Conservation (phyloP, 23 tunicate species). For the Halocynthia roretzi region DNA sequence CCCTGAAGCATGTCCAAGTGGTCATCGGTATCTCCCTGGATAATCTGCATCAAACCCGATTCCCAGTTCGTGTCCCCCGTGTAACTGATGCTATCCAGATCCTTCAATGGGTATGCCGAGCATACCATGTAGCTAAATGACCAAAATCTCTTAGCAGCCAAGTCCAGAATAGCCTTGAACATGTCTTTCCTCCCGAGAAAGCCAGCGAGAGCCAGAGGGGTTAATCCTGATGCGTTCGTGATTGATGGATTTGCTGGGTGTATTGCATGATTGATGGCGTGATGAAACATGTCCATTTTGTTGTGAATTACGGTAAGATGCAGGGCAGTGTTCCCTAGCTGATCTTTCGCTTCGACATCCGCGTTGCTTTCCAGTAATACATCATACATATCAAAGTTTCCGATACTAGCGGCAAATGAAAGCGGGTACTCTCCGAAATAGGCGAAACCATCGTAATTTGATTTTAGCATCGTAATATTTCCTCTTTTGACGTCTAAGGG, state of each 20-base stretch:
- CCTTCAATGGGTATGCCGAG: constrained; percentile 65
- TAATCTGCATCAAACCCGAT: constrained; percentile 87
- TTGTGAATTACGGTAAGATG: constrained; percentile 86
- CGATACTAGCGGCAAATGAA: constrained; percentile 85
- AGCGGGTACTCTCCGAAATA: constrained; percentile 88
- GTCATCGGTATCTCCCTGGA: constrained; percentile 57
- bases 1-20: constrained; percentile 69
- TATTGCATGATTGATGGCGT: constrained; percentile 44
- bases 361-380: constrained; percentile 38
- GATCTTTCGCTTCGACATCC: constrained; percentile 43
- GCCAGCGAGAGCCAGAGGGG: constrained; percentile 83
- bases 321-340: constrained; percentile 64
- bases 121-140: constrained; percentile 75
- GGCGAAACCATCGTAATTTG: constrained; percentile 80
- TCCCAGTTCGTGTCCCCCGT: constrained; percentile 84
- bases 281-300: constrained; percentile 78
- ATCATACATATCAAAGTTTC: constrained; percentile 75
- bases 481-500: constrained; percentile 85
- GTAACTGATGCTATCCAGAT: constrained; percentile 59
- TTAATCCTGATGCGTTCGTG: constrained; percentile 31
- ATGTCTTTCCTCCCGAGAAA: constrained; percentile 61
- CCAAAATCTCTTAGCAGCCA: constrained; percentile 65
- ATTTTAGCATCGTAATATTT: constrained; percentile 47
- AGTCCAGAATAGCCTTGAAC: constrained; percentile 75
- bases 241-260: constrained; percentile 39